Evolutionary conservation across 2,113 vertebrate genomes (phyloP).

Genomic region (Forbesichthys papilliferus): DNA sequence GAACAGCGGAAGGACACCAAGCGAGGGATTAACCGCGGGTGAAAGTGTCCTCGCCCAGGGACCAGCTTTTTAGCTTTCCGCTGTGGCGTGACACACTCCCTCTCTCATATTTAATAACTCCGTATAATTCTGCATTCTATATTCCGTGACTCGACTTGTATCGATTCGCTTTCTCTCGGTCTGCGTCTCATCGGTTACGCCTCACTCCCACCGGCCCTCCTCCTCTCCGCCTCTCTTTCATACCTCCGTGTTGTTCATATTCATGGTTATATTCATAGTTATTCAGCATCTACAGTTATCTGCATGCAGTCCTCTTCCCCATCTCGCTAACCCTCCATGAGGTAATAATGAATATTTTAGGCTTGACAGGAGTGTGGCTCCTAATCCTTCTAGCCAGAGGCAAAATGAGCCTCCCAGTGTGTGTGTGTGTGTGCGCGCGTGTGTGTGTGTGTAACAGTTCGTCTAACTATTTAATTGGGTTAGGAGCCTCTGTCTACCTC

Average conservation of each 20-base stretch:
- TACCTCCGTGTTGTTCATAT: background rate
- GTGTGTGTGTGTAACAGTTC: constrained; percentile 44
- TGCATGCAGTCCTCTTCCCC: constrained; percentile 16
- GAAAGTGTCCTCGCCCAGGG: constrained; percentile 47
- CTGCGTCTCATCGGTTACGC: constrained; percentile 20
- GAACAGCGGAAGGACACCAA: constrained; percentile 61
- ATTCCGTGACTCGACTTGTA: constrained; percentile 26
- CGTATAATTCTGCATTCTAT: constrained; percentile 7
- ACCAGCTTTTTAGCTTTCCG: constrained; percentile 67
- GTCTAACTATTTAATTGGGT: constrained; percentile 71
- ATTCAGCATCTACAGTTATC: constrained; percentile 8
- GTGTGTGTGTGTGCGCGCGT: background rate
- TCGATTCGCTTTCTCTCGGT: constrained; percentile 55
- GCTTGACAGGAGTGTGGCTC: constrained; percentile 54
- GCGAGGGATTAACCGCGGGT: constrained; percentile 60
- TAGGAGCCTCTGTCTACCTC: constrained; percentile 60
- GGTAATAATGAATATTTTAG: constrained; percentile 72
- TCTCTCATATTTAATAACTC: constrained; percentile 56
- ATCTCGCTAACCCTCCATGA: constrained; percentile 59
- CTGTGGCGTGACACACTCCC: constrained; percentile 61
- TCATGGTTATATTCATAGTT: background rate
- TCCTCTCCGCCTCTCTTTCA: background rate
- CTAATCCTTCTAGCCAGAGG: constrained; percentile 66
- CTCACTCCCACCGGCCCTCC: background rate
- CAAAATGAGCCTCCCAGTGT: constrained; percentile 57